These are phyloP conservation scores for Sciaenops ocellatus DNA, from an alignment of 2,797 vertebrate species.

Conservation along the genomic window DNA sequence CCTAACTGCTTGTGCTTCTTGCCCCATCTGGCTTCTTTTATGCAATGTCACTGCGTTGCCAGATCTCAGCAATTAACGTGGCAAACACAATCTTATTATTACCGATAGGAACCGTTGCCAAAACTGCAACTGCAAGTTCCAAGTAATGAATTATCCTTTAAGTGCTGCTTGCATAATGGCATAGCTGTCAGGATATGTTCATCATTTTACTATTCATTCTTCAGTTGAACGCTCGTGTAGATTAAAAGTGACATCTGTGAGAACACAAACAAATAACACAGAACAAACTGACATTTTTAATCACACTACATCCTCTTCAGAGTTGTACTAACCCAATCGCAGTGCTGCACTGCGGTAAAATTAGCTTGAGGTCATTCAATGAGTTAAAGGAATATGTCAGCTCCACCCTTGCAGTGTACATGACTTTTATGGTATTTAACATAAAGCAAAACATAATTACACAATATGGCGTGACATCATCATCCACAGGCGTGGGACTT, in stretches of 20 bases:
- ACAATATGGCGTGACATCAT: slow-evolving; percentile 72
- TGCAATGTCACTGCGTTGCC: background rate
- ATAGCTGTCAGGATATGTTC: slow-evolving; percentile 35
- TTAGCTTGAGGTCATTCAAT: slow-evolving; percentile 78
- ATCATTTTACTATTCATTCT: slow-evolving; percentile 19
- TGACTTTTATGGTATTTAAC: slow-evolving; percentile 74
- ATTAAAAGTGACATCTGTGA: slow-evolving; percentile 64
- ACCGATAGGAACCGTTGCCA: background rate
- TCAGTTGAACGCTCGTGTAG: slow-evolving; percentile 7
- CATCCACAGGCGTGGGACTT: slow-evolving; percentile 62
- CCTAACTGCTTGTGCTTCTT: background rate
- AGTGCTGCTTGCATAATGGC: slow-evolving; percentile 19
- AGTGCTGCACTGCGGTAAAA: slow-evolving; percentile 49
- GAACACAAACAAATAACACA: slow-evolving; percentile 62
- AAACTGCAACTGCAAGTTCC: slow-evolving; percentile 20
- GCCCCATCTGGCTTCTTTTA: slow-evolving; percentile 10
- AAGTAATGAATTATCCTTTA: slow-evolving; percentile 10
- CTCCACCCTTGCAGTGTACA: slow-evolving; percentile 72
- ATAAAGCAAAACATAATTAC: slow-evolving; percentile 72
- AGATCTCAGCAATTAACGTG: slow-evolving; percentile 21
- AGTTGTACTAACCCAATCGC: slow-evolving; percentile 41
- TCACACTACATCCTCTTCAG: slow-evolving; percentile 45
- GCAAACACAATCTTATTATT: background rate
- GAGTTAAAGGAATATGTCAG: slow-evolving; percentile 75
- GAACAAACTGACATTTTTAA: slow-evolving; percentile 58